Conservation (phyloP, 1,140 invertebrate genomes). For the Latrodectus geometricus region DNA sequence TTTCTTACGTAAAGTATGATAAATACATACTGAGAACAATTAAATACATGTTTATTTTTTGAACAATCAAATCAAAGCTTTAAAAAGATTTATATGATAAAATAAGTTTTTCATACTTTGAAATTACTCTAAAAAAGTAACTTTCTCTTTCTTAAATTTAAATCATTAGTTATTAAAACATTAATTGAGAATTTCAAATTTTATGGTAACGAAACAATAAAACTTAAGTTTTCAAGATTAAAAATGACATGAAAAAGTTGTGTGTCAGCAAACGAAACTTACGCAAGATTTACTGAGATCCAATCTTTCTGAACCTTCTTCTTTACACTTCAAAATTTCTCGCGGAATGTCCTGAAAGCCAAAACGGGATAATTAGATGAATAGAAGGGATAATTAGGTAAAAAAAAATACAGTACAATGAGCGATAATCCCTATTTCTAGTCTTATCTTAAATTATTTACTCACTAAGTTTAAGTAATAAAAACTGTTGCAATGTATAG, state of each 20-base stretch:
- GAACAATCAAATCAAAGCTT: background rate
- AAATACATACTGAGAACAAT: too few species aligned
- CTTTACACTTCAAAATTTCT: conserved; percentile 91
- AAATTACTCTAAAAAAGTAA: background rate
- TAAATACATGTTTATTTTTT: too few species aligned
- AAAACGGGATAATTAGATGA: background rate
- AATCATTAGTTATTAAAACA: too few species aligned
- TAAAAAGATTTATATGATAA: background rate
- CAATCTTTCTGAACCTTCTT: conserved; percentile 87
- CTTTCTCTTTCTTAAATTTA: background rate
- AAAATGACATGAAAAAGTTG: too few species aligned
- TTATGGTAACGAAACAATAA: too few species aligned
- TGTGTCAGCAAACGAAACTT: conserved; percentile 62
- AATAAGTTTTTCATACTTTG: background rate
- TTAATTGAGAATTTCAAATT: too few species aligned
- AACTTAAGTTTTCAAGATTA: too few species aligned
- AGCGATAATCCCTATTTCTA: too few species aligned
- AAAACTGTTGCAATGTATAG: background rate
- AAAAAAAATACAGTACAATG: too few species aligned
- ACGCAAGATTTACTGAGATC: conserved; percentile 97
- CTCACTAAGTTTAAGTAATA: background rate
- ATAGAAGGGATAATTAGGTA: too few species aligned
- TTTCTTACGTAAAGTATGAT: too few species aligned
- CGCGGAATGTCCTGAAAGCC: conserved; percentile 86
- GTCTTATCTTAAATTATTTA: too few species aligned